phyloP scores from a whole-genome alignment of 2,113 vertebrate species.

The Muscicapa adusta region DNA sequence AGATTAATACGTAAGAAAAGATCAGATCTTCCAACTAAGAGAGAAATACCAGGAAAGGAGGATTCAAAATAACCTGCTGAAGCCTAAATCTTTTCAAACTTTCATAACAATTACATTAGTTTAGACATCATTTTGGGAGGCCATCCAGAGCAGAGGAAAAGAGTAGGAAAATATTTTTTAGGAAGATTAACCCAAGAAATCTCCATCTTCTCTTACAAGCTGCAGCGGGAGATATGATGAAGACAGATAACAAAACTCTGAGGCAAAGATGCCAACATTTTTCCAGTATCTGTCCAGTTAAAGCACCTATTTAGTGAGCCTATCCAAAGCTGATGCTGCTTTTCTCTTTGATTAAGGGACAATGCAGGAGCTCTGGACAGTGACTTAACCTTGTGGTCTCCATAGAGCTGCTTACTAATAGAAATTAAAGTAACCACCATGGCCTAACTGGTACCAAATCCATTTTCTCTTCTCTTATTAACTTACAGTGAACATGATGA shows the following conservation, averaged over 20 bases:
- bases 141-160: not conserved
- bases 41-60: not conserved
- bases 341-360: not conserved
- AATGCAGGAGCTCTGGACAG: not conserved
- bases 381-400: not conserved
- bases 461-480: not conserved
- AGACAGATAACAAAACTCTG: not conserved
- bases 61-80: not conserved
- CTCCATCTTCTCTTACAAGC: not conserved
- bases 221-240: not conserved
- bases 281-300: not conserved
- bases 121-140: not conserved
- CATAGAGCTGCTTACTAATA: not conserved
- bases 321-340: not conserved
- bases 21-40: not conserved
- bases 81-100: not conserved
- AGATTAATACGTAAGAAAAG: not conserved
- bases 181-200: not conserved
- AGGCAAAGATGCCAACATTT: not conserved
- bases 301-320: not conserved
- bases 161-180: not conserved
- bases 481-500: not conserved
- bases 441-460: not conserved
- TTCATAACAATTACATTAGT: not conserved
- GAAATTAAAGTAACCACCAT: not conserved